Base-by-base conservation (phyloP, 2,888 invertebrate genomes). In the Drosophila monieri region DNA sequence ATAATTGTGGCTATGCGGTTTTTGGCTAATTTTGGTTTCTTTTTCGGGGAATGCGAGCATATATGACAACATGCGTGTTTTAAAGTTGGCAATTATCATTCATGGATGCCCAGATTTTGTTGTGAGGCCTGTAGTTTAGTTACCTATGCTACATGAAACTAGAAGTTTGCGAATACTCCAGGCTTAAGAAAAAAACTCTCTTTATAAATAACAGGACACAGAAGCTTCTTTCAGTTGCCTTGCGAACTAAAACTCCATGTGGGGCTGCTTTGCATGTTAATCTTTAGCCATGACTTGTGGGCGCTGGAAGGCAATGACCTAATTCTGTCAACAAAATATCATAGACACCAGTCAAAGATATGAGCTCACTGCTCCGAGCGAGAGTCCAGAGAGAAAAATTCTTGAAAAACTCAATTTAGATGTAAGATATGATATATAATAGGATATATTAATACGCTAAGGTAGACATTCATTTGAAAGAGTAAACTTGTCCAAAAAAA, bases 261-360 rank as follows among this genome's bases (percentile, higher is more conserved):
- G 18, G 47, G 44, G 44, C 67, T 66, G 59, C 44, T 67, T 71
- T 61, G 57, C 70, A 73, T 73, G 76, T 73, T 74, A 75, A 77
- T 73, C 67, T 68, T 56, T 65, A 47, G 73, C 59, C 60, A 55
- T 32, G 44, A 55, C 55, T 60, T 51, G 73, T 65, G 54, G 62
- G 61, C 71, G 76, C 72, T 69, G 56, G 56, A 64, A 76, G 78
- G 71, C 80, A 71, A 71, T 83, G 84, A 77, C 84, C 84, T 67
- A 74, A 83, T 78, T 83, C 76, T 77, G 83, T 77, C 80, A 80
- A 77, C 71, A 73, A 65, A 73, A 80, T 78, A 77, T 74, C 74
- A 53, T 53, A 66, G 60, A 66, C 57, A 52, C 59, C 49, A 59
- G 58, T 67, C 53, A 70, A 53, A 70, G 64, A 67, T 52, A 74